phyloP scores from a whole-genome alignment of 2,797 vertebrate genomes.

The Heterohyrax brucei region DNA sequence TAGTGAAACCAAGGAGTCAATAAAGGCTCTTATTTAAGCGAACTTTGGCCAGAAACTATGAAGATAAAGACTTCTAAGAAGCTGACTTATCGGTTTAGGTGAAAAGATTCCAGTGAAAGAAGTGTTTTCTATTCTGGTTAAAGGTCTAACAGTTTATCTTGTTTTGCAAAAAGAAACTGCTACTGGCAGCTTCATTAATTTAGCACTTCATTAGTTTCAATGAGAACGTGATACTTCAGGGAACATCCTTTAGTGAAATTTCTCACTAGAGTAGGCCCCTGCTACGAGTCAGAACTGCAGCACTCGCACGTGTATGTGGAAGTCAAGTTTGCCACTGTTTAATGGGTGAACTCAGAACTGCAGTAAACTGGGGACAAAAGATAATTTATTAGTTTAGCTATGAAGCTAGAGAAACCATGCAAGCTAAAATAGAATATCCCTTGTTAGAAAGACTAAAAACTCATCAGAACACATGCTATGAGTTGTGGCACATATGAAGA shows the following conservation, averaged over 20 bases:
- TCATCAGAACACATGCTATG: neutral
- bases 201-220: constrained; percentile 63
- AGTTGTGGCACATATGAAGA: neutral
- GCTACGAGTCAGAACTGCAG: constrained; percentile 64
- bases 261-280: constrained; percentile 36
- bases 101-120: neutral
- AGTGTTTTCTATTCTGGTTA: neutral
- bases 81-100: neutral
- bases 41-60: neutral
- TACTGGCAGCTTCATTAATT: constrained; percentile 67
- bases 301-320: constrained; percentile 51
- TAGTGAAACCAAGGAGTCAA: neutral
- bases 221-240: constrained; percentile 61
- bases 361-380: constrained; percentile 38
- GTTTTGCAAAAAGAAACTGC: constrained; percentile 40
- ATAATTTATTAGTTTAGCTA: neutral
- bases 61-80: constrained; percentile 11
- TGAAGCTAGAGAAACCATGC: neutral
- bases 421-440: neutral
- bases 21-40: neutral
- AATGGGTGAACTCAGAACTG: constrained; percentile 5
- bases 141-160: neutral
- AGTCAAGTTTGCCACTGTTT: constrained; percentile 16
- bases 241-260: constrained; percentile 47
- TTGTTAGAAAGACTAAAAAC: neutral